Evolutionary conservation across 1,140 invertebrate species (phyloP).

Genomic region (Drosophila insularis): DNA sequence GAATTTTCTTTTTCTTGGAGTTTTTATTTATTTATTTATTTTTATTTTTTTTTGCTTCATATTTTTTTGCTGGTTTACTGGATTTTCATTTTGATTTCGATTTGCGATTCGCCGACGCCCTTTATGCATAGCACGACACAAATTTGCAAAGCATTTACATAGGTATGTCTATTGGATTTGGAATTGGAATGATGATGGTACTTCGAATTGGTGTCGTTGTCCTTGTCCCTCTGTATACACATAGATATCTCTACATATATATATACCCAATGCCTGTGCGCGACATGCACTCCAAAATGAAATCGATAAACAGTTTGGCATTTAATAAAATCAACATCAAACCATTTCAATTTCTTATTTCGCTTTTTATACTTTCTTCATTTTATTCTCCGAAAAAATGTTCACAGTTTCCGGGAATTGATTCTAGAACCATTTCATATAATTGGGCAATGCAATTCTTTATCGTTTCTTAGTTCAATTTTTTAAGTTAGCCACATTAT

Average conservation of each 20-base stretch:
- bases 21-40: constrained; percentile 1
- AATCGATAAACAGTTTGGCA: constrained; percentile 70
- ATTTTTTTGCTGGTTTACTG: constrained; percentile 27
- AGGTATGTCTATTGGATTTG: constrained; percentile 14
- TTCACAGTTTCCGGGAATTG: too few species aligned
- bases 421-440: too few species aligned
- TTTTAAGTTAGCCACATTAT: too few species aligned
- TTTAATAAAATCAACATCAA: constrained; percentile 64
- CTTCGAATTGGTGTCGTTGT: background rate
- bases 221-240: background rate
- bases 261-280: constrained; percentile 44
- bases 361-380: background rate
- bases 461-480: too few species aligned
- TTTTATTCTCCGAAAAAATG: background rate
- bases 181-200: background rate
- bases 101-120: constrained; percentile 36
- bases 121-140: constrained; percentile 34
- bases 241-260: background rate
- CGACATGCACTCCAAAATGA: constrained; percentile 60
- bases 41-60: constrained; percentile 4
- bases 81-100: constrained; percentile 76
- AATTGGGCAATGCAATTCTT: too few species aligned
- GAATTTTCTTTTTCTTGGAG: constrained; percentile 28
- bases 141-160: constrained; percentile 65
- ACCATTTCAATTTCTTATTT: constrained; percentile 16